phyloP scores from a whole-genome alignment of 2,888 invertebrate species.

The Cantharis rufa region DNA sequence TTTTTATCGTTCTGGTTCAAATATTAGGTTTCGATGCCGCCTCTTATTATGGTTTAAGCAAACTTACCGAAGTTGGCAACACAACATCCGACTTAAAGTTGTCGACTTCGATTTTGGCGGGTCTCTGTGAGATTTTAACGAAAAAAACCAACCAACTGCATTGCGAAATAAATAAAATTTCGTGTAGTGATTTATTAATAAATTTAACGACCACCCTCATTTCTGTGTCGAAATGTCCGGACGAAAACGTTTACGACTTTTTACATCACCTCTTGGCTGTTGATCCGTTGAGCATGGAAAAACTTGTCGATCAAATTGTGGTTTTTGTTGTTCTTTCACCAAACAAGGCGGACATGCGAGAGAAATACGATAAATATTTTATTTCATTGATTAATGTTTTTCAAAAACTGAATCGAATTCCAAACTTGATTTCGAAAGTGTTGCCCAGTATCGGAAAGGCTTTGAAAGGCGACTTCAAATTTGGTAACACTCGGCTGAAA shows the following conservation, averaged over 20 bases:
- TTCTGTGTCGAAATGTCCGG: constrained; percentile 36
- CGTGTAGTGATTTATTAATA: constrained; percentile 27
- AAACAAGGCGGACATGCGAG: constrained; percentile 33
- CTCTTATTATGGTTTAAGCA: constrained; percentile 33
- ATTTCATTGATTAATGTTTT: constrained; percentile 47
- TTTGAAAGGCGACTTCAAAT: constrained; percentile 25
- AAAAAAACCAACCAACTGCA: constrained; percentile 33
- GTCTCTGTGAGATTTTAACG: constrained; percentile 28
- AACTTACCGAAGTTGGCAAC: constrained; percentile 27
- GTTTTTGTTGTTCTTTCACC: constrained; percentile 41
- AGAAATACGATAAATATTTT: constrained; percentile 43
- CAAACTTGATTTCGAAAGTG: constrained; percentile 49
- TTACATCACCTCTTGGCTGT: constrained; percentile 42
- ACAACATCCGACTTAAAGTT: constrained; percentile 26
- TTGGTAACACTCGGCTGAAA: neutral
- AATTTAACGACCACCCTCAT: constrained; percentile 42
- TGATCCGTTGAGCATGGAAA: constrained; percentile 49
- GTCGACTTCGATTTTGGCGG: constrained; percentile 39
- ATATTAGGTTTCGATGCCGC: constrained; percentile 44
- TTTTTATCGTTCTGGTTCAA: constrained; percentile 41
- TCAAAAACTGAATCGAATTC: constrained; percentile 48
- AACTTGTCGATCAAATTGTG: constrained; percentile 41
- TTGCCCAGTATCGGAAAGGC: constrained; percentile 41
- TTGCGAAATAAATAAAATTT: constrained; percentile 39
- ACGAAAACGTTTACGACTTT: constrained; percentile 41